phyloP scores from a whole-genome alignment of 2,888 invertebrate species.

The Cheilosia grossa region DNA sequence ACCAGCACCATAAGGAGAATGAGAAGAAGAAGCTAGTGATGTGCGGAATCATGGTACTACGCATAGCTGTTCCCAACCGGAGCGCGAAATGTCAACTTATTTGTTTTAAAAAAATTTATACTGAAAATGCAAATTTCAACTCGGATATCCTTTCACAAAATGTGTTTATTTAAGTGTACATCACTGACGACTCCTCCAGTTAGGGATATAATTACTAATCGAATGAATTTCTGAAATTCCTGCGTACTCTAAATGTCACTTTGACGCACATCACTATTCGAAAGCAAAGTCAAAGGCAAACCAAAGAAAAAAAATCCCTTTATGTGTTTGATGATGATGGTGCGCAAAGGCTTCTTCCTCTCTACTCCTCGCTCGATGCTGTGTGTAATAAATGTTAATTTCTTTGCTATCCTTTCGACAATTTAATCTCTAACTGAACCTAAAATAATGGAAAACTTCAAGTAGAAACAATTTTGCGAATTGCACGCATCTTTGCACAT shows the following conservation, averaged over 20 bases:
- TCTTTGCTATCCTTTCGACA: slow-evolving; percentile 47
- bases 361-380: slow-evolving; percentile 50
- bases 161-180: background rate
- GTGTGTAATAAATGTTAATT: slow-evolving; percentile 55
- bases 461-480: slow-evolving; percentile 27
- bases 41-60: slow-evolving; percentile 49
- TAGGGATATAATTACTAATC: slow-evolving; percentile 7
- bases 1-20: slow-evolving; percentile 56
- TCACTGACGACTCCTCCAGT: background rate
- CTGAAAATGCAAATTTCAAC: background rate
- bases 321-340: slow-evolving; percentile 55
- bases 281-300: slow-evolving; percentile 40
- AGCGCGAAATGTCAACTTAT: slow-evolving; percentile 37
- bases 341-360: slow-evolving; percentile 70
- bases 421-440: slow-evolving; percentile 8
- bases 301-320: slow-evolving; percentile 48
- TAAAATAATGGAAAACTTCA: background rate
- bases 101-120: background rate
- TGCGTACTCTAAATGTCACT: slow-evolving; percentile 50
- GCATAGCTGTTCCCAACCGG: slow-evolving; percentile 39
- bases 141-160: background rate
- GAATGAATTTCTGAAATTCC: slow-evolving; percentile 36
- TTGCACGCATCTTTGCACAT: slow-evolving; percentile 48
- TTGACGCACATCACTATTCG: slow-evolving; percentile 57
- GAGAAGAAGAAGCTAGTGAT: slow-evolving; percentile 68